phyloP scores from a whole-genome alignment of 2,113 vertebrate species.

The Phalacrocorax aristotelis region DNA sequence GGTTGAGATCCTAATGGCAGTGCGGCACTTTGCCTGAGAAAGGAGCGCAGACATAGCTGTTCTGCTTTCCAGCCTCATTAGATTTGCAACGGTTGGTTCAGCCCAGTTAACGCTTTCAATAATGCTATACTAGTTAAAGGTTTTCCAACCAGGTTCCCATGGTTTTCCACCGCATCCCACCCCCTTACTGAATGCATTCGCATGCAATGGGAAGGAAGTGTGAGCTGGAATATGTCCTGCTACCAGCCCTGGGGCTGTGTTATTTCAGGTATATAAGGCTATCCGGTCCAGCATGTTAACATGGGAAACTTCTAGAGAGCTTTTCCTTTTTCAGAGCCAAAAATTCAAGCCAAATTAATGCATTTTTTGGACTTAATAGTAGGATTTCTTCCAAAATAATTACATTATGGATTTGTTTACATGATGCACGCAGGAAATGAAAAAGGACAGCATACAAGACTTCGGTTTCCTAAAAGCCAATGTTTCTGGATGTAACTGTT shows the following conservation, averaged over 20 bases:
- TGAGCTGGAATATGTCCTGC: conserved; percentile 63
- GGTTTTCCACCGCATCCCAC: not conserved
- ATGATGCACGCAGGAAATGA: not conserved
- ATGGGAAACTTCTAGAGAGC: conserved; percentile 60
- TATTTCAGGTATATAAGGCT: conserved; percentile 62
- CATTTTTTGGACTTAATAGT: not conserved
- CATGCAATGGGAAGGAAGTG: conserved; percentile 66
- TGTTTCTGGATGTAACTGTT: not conserved
- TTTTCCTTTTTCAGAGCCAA: conserved; percentile 50
- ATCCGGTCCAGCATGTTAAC: conserved; percentile 49
- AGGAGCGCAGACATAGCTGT: not conserved
- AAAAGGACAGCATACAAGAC: not conserved
- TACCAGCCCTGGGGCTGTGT: conserved; percentile 60
- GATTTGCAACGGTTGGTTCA: not conserved
- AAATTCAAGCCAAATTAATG: conserved; percentile 30
- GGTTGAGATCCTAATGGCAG: not conserved
- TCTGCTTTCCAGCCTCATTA: not conserved
- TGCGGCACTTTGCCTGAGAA: not conserved
- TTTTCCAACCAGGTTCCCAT: conserved; percentile 62
- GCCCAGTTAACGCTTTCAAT: not conserved
- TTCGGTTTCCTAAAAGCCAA: not conserved
- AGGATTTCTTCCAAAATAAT: not conserved
- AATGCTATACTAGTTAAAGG: conserved; percentile 43
- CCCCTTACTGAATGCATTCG: conserved; percentile 48
- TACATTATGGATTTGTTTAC: conserved; percentile 3